Base-by-base conservation (phyloP, 2,888 invertebrate genomes). In the Chrysolina haemoptera region DNA sequence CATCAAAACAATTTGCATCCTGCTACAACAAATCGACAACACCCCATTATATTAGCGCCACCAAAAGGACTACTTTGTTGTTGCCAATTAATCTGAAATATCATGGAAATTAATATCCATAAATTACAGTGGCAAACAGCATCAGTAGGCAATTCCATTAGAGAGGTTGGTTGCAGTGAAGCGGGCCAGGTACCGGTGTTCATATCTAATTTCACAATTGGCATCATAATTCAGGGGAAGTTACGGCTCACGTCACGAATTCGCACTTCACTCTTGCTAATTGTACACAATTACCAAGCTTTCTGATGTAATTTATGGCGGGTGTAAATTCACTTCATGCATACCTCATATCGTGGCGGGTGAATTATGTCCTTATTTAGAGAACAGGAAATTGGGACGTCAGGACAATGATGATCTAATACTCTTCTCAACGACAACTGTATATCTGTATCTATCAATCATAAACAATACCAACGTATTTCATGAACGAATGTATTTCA, bases 121-220 rank as follows among this genome's bases (percentile, higher is more conserved):
- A 87, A 86, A 86, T 86, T 86, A 85, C 84, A 78, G 82, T 80
- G 82, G 83, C 84, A 86, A 86, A 86, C 84, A 85, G 82, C 83
- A 85, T 84, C 86, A 86, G 82, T 83, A 83, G 83, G 83, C 86
- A 86, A 86, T 86, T 84, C 86, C 85, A 86, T 86, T 86, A 85
- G 82, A 70, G 74, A 78, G 79, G 79, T 80, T 80, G 77, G 79
- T 72, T 73, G 71, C 66, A 63, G 53, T 65, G 64, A 59, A 68
- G 73, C 68, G 70, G 79, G 77, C 78, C 81, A 82, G 82, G 82
- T 82, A 70, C 40, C 62, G 63, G 35, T 50, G 35, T 66, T 62
- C 62, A 86, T 86, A 86, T 86, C 85, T 86, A 86, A 87, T 87
- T 86, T 86, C 87, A 82, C 86, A 87, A 87, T 87, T 87, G 87